These are phyloP conservation scores for Siderastrea siderea DNA, from an alignment of 92 coral and sea anemone species.

Conservation along the genomic window DNA sequence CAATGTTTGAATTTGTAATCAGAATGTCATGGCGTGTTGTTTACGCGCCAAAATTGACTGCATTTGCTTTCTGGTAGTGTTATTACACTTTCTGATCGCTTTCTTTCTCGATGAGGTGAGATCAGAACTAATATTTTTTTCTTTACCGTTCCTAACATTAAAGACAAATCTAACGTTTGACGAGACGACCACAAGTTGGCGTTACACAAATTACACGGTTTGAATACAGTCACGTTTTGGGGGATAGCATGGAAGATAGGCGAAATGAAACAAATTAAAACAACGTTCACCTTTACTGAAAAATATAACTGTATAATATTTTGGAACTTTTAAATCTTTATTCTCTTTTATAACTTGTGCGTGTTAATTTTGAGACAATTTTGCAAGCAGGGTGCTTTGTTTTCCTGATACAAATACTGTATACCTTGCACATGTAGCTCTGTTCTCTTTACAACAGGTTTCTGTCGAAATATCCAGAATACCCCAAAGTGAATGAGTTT, in stretches of 20 bases:
- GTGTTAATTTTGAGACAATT: no score
- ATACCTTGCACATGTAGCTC: neutral
- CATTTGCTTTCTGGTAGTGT: neutral
- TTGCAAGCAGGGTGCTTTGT: neutral
- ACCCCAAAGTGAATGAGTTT: slow-evolving; percentile 69
- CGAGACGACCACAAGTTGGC: slow-evolving; percentile 5
- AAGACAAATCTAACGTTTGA: neutral
- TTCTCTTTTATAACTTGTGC: neutral
- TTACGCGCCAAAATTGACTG: slow-evolving; percentile 36
- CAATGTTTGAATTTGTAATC: slow-evolving; percentile 83
- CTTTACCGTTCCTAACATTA: neutral
- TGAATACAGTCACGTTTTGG: slow-evolving; percentile 2
- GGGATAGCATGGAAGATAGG: no score
- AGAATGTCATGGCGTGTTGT: slow-evolving; percentile 20
- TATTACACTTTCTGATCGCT: neutral
- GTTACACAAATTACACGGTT: slow-evolving; percentile 5
- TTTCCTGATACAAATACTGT: neutral
- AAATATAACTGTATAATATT: neutral
- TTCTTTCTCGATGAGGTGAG: neutral
- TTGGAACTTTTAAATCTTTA: neutral
- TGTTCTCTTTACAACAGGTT: slow-evolving; percentile 73
- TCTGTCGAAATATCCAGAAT: slow-evolving; percentile 94
- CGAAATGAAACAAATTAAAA: no score
- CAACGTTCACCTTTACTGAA: no score
- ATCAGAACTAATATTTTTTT: neutral